Conservation (phyloP, 2,113 vertebrate species). For the Equus quagga region DNA sequence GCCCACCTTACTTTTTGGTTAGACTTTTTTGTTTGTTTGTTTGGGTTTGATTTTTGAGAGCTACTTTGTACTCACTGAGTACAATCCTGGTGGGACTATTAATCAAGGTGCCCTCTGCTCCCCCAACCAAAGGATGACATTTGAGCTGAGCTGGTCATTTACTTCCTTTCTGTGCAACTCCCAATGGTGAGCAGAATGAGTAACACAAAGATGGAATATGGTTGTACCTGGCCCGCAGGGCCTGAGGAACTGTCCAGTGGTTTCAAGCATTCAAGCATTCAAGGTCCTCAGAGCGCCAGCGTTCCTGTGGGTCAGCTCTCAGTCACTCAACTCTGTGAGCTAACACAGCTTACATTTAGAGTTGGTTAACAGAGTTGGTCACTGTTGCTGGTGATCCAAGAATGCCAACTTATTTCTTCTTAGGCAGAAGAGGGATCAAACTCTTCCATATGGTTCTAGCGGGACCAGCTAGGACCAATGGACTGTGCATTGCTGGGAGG, state of each 20-base stretch:
- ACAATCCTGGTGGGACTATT: not conserved
- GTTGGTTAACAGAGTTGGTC: not conserved
- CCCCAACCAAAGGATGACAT: not conserved
- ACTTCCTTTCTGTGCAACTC: not conserved
- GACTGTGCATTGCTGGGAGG: not conserved
- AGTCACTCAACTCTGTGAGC: not conserved
- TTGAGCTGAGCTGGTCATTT: not conserved
- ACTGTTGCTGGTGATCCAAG: not conserved
- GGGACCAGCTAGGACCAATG: not conserved
- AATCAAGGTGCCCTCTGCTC: not conserved
- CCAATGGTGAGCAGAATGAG: not conserved
- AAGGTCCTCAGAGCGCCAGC: not conserved
- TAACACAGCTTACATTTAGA: not conserved
- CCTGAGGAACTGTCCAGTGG: not conserved
- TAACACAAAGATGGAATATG: too few relatives aligned
- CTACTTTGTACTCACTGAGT: not conserved
- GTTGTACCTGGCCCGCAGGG: fast-evolving
- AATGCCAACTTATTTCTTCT: not conserved
- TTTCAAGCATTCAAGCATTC: not conserved
- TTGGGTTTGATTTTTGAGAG: not conserved
- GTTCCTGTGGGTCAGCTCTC: not conserved
- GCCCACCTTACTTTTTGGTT: not conserved
- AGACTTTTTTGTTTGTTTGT: not conserved
- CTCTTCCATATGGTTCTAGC: not conserved
- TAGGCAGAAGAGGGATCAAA: not conserved